phyloP scores from a whole-genome alignment of 2,797 vertebrate genomes.

The Enteromius thamalakanensis region DNA sequence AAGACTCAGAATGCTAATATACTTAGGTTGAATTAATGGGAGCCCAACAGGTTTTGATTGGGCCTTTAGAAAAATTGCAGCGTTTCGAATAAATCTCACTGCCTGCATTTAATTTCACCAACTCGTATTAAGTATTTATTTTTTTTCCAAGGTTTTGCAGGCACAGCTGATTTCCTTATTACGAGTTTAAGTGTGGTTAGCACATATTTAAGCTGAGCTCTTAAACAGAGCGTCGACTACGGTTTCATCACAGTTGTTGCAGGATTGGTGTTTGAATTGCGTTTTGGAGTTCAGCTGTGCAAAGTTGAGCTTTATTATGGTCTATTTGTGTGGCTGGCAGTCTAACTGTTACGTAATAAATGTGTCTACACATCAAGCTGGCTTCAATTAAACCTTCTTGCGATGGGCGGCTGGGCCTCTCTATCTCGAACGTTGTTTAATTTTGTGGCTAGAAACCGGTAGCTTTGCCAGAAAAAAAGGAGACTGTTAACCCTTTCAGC shows the following conservation, averaged over 20 bases:
- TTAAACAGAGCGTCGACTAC: slow-evolving; percentile 33
- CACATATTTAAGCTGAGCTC: slow-evolving; percentile 53
- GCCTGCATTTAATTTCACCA: slow-evolving; percentile 28
- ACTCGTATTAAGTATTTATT: slow-evolving; percentile 9
- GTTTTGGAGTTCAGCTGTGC: slow-evolving; percentile 44
- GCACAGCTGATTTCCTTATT: slow-evolving; percentile 52
- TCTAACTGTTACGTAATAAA: slow-evolving; percentile 48
- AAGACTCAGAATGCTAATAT: neutral
- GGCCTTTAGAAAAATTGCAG: neutral
- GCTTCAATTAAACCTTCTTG: slow-evolving; percentile 48
- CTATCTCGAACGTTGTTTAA: slow-evolving; percentile 23
- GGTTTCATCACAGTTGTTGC: slow-evolving; percentile 33
- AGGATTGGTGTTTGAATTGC: slow-evolving; percentile 43
- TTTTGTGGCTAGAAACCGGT: slow-evolving; percentile 40
- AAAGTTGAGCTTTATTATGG: slow-evolving; percentile 41
- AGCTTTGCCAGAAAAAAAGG: slow-evolving; percentile 21
- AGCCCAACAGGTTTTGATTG: neutral
- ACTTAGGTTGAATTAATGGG: neutral
- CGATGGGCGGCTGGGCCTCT: slow-evolving; percentile 30
- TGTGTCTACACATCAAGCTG: slow-evolving; percentile 30
- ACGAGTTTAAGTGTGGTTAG: slow-evolving; percentile 50
- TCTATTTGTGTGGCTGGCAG: slow-evolving; percentile 43
- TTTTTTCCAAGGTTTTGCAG: slow-evolving; percentile 44
- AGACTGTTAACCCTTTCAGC: slow-evolving; percentile 44
- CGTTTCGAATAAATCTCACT: slow-evolving; percentile 5